Percentiles rank a stretch among this genome's conserved stretches.
These are phyloP conservation scores for Aphelocoma californica DNA, from an alignment of 2,797 vertebrate genomes.

Conservation along the genomic window DNA sequence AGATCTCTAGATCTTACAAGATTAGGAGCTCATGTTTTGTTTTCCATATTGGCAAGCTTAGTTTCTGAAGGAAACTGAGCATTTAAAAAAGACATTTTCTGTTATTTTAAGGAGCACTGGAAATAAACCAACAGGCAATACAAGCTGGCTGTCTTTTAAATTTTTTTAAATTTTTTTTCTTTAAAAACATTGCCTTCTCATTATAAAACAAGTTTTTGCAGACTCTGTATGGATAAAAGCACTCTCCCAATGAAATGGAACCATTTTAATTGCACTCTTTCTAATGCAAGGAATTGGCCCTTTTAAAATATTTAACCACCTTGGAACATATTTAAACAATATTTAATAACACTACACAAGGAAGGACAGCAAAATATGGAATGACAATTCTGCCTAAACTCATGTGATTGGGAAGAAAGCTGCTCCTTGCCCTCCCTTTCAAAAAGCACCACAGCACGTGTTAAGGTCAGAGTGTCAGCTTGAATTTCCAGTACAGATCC, in stretches of 20 bases:
- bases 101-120: slow-evolving; percentile 1
- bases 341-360: background rate
- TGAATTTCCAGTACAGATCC: slow-evolving; percentile 19
- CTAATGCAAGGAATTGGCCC: background rate
- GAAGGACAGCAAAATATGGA: background rate
- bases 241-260: background rate
- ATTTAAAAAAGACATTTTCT: background rate
- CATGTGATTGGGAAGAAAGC: background rate
- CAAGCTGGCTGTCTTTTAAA: background rate
- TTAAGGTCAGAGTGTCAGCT: slow-evolving; percentile 21
- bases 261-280: background rate
- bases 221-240: background rate
- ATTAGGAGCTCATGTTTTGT: background rate
- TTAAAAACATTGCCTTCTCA: background rate
- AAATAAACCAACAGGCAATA: background rate
- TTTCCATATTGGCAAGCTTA: background rate
- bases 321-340: background rate
- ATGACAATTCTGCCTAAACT: background rate
- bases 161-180: background rate
- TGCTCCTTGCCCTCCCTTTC: background rate
- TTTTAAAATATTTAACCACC: slow-evolving; percentile 11
- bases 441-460: background rate
- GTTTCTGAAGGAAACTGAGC: background rate
- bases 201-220: background rate
- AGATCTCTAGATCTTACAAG: background rate